phyloP scores from a whole-genome alignment of 2,888 invertebrate species.

The Stictocephala bisonia region DNA sequence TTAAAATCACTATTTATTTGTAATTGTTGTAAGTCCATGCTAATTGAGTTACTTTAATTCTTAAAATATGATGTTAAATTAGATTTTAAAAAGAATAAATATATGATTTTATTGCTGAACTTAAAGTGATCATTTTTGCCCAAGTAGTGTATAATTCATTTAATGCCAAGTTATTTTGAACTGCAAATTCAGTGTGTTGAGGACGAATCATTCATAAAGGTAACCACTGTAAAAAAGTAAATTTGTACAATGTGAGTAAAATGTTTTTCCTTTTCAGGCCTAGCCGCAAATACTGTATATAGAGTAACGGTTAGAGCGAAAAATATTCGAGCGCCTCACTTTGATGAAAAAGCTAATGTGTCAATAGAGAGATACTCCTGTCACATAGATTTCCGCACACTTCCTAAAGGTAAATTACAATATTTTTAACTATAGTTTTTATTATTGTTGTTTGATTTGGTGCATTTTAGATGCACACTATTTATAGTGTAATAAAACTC shows the following conservation, averaged over 20 bases:
- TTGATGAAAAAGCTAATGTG: constrained; percentile 67
- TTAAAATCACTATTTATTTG: too few relatives aligned
- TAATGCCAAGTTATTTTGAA: background rate
- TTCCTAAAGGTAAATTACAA: constrained; percentile 86
- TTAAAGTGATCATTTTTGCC: too few relatives aligned
- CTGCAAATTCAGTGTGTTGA: background rate
- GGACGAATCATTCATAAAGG: too few relatives aligned
- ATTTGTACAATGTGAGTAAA: too few relatives aligned
- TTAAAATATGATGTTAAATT: too few relatives aligned
- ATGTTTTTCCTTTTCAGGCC: constrained; percentile 70
- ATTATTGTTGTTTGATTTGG: background rate
- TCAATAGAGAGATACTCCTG: constrained; percentile 77
- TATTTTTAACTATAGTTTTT: constrained; percentile 27
- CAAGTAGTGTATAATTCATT: background rate
- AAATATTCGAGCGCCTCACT: constrained; percentile 79
- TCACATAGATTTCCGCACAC: constrained; percentile 95
- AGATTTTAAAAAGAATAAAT: too few relatives aligned
- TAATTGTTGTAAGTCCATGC: too few relatives aligned
- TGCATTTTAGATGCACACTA: background rate
- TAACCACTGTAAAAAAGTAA: too few relatives aligned
- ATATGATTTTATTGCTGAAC: too few relatives aligned
- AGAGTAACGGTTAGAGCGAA: constrained; percentile 96
- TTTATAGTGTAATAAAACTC: too few relatives aligned
- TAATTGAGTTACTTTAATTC: too few relatives aligned
- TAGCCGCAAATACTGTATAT: constrained; percentile 96